Base-by-base conservation (phyloP, 1,140 invertebrate species). In the Zaprionus nigranus region DNA sequence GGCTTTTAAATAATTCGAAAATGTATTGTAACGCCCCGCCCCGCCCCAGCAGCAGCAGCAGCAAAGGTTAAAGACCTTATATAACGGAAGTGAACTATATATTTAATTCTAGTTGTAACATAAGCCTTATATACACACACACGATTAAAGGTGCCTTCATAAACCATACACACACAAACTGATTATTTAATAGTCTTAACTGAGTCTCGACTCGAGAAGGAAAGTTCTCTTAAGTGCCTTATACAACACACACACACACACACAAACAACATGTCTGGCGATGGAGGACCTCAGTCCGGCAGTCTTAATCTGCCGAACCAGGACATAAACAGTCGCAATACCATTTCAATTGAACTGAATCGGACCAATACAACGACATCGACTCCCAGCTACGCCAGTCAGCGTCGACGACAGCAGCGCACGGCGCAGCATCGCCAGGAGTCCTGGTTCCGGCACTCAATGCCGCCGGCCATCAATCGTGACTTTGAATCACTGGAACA, bases 381-480 rank as follows among this genome's bases (percentile, higher is more conserved):
- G n/a, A 51, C 59, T 43, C 61, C 59, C 40, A 56, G 22, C 46
- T 51, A 65, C 58, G 60, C 59, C 49, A 63, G 81, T 54, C 82
- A 83, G 53, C 65, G 90, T 4, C 61, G 90, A 0, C 85, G 90
- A 1, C 90, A 91, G 51, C 90, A 91, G 30, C 58, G 85, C 2
- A 60, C 76, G 12, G 54, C 77, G 2, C 80, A 90, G 58, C 79
- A 86, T 22, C 82, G 90, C 1, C 90, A 91, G 61, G 90, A 91
- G 53, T 91, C 90, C 3, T 91, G 90, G 90, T 91, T 91, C 63
- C 85, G 90, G 0, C 90, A 91, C 63, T 91, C 90, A 1, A 91
- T 91, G 90, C 90, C 90, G 36, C 90, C 90, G 53, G 90, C 90
- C 13, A 69, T 91, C 7, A 87, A 81, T 68, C 72, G 90, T 4